Conservation (phyloP, 2,797 vertebrate genomes). For the Hirundo rustica region DNA sequence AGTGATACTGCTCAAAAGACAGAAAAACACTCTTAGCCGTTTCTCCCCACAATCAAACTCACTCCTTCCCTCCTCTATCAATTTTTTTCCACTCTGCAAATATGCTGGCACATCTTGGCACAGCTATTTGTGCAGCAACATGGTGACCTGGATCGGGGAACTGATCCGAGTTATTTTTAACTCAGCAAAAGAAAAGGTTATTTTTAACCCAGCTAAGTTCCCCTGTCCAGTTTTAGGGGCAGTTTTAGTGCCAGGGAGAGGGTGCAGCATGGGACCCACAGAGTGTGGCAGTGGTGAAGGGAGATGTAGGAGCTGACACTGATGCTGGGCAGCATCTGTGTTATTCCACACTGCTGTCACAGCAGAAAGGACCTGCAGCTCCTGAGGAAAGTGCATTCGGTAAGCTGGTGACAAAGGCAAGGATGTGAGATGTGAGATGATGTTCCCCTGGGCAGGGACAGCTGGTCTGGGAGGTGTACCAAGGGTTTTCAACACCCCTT, state of each 20-base stretch:
- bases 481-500: not conserved
- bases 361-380: not conserved
- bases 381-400: not conserved
- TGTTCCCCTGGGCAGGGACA: not conserved
- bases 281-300: not conserved
- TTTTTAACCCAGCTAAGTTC: not conserved
- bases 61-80: not conserved
- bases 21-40: not conserved
- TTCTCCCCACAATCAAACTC: not conserved
- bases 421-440: not conserved
- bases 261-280: not conserved
- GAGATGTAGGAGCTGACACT: not conserved
- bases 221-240: not conserved
- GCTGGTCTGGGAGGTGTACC: not conserved
- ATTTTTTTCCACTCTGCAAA: not conserved
- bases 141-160: not conserved
- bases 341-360: not conserved
- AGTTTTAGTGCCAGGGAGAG: not conserved
- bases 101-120: not conserved
- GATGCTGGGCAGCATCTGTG: not conserved
- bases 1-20: not conserved
- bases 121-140: not conserved
- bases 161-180: not conserved
- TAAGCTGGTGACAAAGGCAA: not conserved
- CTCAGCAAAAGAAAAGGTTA: not conserved